These are phyloP conservation scores for Gryllus bimaculatus DNA, from an alignment of 1,140 invertebrate genomes.

Conservation along the genomic window DNA sequence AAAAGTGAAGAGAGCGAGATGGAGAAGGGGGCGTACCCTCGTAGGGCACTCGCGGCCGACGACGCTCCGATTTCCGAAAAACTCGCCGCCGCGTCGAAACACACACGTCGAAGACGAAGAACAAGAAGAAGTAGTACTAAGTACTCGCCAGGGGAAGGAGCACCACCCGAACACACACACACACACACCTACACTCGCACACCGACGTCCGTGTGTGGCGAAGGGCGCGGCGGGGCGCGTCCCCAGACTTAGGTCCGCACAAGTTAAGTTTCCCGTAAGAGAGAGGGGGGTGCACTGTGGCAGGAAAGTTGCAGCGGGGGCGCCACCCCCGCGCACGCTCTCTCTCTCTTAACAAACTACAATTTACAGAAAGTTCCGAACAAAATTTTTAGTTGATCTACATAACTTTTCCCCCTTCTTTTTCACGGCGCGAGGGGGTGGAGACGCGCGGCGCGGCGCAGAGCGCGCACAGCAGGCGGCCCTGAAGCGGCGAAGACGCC, in stretches of 20 bases:
- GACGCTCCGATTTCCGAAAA: background rate
- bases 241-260: background rate
- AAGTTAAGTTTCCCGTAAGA: background rate
- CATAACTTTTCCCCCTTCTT: background rate
- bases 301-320: background rate
- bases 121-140: constrained; percentile 1
- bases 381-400: background rate
- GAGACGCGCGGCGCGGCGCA: too few relatives aligned
- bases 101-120: background rate
- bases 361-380: background rate
- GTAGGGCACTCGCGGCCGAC: background rate
- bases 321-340: background rate
- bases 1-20: background rate
- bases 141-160: background rate
- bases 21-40: background rate
- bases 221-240: background rate
- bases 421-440: too few relatives aligned
- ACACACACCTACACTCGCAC: too few relatives aligned
- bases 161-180: background rate
- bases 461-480: too few relatives aligned
- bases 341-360: background rate
- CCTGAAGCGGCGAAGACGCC: background rate
- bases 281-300: background rate
- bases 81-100: background rate
- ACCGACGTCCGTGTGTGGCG: background rate